Evolutionary conservation across 2,797 vertebrate species (phyloP).

Genomic region (Hyperoplus immaculatus): DNA sequence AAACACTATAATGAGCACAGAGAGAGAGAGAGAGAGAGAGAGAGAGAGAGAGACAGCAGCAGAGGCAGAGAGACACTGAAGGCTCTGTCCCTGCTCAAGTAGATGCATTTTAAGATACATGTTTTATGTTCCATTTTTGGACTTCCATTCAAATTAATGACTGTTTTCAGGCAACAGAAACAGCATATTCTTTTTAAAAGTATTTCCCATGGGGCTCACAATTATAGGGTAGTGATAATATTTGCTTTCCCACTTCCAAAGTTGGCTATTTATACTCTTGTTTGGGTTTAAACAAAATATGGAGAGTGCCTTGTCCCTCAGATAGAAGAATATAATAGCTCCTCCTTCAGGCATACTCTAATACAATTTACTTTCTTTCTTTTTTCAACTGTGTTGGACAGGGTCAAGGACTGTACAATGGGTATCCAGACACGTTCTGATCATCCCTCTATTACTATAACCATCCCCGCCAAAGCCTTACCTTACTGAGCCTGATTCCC

Average conservation of each 20-base stretch:
- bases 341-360: background rate
- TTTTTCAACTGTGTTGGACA: background rate
- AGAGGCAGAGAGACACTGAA: slow-evolving; percentile 8
- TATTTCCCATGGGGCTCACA: background rate
- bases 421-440: slow-evolving; percentile 2
- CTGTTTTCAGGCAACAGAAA: background rate
- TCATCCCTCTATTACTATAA: slow-evolving; percentile 10
- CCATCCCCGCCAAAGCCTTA: slow-evolving; percentile 16
- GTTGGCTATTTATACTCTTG: background rate
- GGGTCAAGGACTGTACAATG: background rate
- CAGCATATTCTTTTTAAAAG: background rate
- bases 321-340: background rate
- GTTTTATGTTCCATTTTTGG: background rate
- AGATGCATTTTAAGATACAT: slow-evolving; percentile 12
- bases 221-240: background rate
- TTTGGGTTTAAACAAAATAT: background rate
- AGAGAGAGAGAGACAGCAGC: background rate
- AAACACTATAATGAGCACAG: slow-evolving; percentile 59
- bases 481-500: slow-evolving; percentile 19
- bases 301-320: background rate
- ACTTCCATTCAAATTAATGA: background rate
- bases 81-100: background rate
- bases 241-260: background rate
- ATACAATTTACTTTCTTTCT: background rate
- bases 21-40: background rate